Conservation (phyloP, 1,140 invertebrate species). For the Bombus breviceps region DNA sequence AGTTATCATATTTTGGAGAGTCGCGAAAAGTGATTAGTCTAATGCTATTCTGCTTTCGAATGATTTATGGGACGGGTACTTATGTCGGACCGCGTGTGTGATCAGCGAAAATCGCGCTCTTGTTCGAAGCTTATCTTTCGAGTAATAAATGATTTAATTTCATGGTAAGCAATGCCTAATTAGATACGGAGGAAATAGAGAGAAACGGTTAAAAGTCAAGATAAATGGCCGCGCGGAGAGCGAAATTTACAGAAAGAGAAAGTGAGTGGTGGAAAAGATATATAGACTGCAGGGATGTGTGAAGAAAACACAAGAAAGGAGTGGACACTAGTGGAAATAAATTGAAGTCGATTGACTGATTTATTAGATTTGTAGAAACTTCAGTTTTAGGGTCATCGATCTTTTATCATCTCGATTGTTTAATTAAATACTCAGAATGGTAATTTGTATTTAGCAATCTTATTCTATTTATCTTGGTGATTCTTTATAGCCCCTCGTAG, state of each 20-base stretch:
- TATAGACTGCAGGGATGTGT: background rate
- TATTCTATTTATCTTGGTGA: too few relatives aligned
- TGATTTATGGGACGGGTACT: too few relatives aligned
- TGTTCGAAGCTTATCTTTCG: too few relatives aligned
- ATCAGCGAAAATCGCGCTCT: too few relatives aligned
- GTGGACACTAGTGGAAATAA: background rate
- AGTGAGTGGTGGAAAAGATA: background rate
- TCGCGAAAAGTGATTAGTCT: background rate
- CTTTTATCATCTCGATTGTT: background rate
- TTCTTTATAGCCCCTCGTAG: too few relatives aligned
- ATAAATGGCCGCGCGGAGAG: background rate
- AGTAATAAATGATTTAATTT: background rate
- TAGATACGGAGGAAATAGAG: background rate
- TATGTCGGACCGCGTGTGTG: too few relatives aligned
- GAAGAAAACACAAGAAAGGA: background rate
- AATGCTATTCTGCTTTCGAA: background rate
- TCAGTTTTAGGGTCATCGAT: background rate
- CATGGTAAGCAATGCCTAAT: background rate
- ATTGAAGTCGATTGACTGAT: background rate
- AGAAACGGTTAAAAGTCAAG: background rate
- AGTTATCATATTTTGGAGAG: background rate
- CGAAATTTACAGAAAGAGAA: background rate
- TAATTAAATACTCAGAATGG: background rate
- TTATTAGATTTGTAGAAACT: background rate
- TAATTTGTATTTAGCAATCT: too few relatives aligned